Conservation (phyloP, 1,140 invertebrate genomes). For the Acromyrmex heyeri region DNA sequence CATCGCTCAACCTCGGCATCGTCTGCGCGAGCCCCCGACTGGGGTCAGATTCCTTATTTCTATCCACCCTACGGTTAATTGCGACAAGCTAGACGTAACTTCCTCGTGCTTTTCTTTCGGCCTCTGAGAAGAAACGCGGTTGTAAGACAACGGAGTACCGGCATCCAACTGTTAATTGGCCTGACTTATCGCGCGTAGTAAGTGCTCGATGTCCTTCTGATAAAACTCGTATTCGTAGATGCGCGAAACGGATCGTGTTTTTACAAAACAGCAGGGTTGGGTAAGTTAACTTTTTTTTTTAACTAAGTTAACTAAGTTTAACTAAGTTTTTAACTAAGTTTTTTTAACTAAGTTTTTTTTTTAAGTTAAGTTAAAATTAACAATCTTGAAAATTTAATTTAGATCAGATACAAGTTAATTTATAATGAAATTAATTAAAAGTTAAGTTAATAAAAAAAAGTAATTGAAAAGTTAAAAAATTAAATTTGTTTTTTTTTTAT, state of each 20-base stretch:
- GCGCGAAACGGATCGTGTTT: background rate
- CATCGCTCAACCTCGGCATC: conserved; percentile 45
- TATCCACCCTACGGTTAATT: conserved; percentile 47
- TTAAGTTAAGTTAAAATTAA: too few species aligned
- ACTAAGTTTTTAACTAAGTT: too few species aligned
- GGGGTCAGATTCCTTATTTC: conserved; percentile 46
- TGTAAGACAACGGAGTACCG: background rate
- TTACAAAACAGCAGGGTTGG: background rate
- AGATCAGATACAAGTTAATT: too few species aligned
- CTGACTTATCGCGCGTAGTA: conserved; percentile 18
- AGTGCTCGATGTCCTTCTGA: conserved; percentile 29
- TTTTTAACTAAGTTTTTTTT: too few species aligned
- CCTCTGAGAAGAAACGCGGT: background rate
- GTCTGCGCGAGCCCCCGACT: conserved; percentile 5
- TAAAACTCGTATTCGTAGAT: conserved; percentile 6
- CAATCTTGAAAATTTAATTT: too few species aligned
- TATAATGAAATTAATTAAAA: too few species aligned
- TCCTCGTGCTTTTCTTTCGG: conserved; percentile 55
- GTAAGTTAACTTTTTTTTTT: too few species aligned
- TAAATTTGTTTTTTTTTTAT: too few species aligned
- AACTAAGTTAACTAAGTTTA: too few species aligned
- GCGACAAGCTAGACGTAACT: conserved; percentile 44
- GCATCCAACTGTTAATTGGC: conserved; percentile 51
- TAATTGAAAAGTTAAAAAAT: too few species aligned
- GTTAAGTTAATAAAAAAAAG: too few species aligned